Evolutionary conservation across 2,797 vertebrate species (phyloP).

Genomic region (Peromyscus attwateri): DNA sequence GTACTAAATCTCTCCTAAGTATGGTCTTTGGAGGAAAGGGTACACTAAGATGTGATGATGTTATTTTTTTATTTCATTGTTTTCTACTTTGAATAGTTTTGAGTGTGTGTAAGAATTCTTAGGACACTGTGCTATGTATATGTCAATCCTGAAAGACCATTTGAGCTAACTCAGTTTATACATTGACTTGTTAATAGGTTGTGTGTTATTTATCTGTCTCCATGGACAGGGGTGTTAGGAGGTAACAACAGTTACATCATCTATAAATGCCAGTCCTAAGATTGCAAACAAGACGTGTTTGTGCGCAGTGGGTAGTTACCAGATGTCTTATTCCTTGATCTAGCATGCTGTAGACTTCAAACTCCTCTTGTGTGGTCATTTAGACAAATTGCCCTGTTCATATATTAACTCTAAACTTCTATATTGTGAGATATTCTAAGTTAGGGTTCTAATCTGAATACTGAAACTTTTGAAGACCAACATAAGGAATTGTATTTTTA

Average conservation of each 20-base stretch:
- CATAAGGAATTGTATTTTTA: neutral
- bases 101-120: slow-evolving; percentile 43
- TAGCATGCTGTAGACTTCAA: neutral
- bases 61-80: slow-evolving; percentile 45
- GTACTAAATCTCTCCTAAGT: neutral
- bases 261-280: neutral
- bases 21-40: neutral
- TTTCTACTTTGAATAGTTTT: slow-evolving; percentile 56
- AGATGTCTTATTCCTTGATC: slow-evolving; percentile 54
- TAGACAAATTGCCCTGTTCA: neutral
- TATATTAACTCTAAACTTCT: neutral
- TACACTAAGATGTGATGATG: neutral
- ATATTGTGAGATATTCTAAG: neutral
- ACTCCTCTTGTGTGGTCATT: fast-evolving
- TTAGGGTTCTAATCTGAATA: neutral
- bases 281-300: neutral
- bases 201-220: slow-evolving; percentile 55
- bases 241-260: neutral
- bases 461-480: neutral
- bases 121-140: neutral
- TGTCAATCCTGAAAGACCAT: neutral
- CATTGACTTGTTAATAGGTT: slow-evolving; percentile 34
- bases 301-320: neutral
- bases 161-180: neutral
- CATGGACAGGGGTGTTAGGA: slow-evolving; percentile 48